A percentile compares a stretch with the other conserved stretches of the same genome.
phyloP scores from a whole-genome alignment of 2,113 vertebrate genomes.

The Nothoprocta pentlandii region DNA sequence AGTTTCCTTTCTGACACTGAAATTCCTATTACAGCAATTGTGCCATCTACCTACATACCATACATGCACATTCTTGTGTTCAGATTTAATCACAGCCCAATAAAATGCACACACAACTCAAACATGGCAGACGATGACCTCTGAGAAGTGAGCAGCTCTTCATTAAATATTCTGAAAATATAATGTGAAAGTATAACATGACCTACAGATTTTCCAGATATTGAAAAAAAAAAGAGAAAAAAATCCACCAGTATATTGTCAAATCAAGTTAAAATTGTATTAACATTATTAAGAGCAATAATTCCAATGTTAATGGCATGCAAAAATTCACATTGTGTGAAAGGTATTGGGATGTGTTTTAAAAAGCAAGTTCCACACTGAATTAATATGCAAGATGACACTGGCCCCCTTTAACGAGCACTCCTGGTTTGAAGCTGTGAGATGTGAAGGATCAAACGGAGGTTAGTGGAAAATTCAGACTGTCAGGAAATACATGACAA shows the following conservation, averaged over 20 bases:
- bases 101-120: background rate
- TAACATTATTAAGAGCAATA: background rate
- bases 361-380: background rate
- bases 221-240: background rate
- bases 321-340: background rate
- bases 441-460: constrained; percentile 16
- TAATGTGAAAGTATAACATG: background rate
- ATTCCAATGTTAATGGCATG: background rate
- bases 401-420: background rate
- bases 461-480: constrained; percentile 1
- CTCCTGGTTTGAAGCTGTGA: background rate
- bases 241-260: background rate
- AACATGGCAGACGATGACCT: background rate
- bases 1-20: background rate
- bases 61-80: background rate
- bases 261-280: background rate
- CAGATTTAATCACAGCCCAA: background rate
- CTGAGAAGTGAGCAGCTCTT: background rate
- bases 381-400: background rate
- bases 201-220: background rate
- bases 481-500: constrained; percentile 26
- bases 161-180: background rate
- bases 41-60: background rate
- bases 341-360: background rate
- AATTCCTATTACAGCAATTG: background rate